Conservation (phyloP, 1,140 invertebrate species). For the Drosophila albomicans region DNA sequence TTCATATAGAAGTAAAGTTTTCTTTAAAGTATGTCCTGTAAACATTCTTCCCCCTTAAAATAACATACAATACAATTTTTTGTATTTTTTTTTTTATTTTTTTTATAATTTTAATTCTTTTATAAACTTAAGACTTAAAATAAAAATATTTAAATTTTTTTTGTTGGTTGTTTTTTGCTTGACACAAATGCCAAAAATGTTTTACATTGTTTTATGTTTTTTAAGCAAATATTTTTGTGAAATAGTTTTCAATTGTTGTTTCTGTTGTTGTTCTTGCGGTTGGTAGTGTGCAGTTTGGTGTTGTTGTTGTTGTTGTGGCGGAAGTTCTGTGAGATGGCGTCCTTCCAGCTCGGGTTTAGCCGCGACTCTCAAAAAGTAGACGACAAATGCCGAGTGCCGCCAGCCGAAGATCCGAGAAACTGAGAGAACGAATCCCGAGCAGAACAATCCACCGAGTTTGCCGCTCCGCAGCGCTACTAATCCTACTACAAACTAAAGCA, state of each 20-base stretch:
- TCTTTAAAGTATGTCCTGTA: no score
- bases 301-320: slow-evolving; percentile 36
- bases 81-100: slow-evolving; percentile 68
- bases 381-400: slow-evolving; percentile 75
- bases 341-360: slow-evolving; percentile 9
- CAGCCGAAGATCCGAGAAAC: slow-evolving; percentile 9
- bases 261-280: slow-evolving; percentile 38
- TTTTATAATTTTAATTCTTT: slow-evolving; percentile 84
- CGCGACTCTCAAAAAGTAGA: slow-evolving; percentile 72
- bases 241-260: slow-evolving; percentile 75
- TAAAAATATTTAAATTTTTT: slow-evolving; percentile 82
- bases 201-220: slow-evolving; percentile 78
- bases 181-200: slow-evolving; percentile 83
- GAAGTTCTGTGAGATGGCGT: neutral
- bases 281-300: slow-evolving; percentile 34
- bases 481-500: slow-evolving; percentile 70
- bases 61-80: slow-evolving; percentile 9
- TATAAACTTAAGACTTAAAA: slow-evolving; percentile 85
- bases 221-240: slow-evolving; percentile 76
- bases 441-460: neutral
- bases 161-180: slow-evolving; percentile 69
- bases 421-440: neutral
- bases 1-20: no score
- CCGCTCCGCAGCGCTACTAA: slow-evolving; percentile 27
- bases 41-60: neutral